phyloP scores from a whole-genome alignment of 1,140 invertebrate genomes.

The Protaetia brevitarsis region DNA sequence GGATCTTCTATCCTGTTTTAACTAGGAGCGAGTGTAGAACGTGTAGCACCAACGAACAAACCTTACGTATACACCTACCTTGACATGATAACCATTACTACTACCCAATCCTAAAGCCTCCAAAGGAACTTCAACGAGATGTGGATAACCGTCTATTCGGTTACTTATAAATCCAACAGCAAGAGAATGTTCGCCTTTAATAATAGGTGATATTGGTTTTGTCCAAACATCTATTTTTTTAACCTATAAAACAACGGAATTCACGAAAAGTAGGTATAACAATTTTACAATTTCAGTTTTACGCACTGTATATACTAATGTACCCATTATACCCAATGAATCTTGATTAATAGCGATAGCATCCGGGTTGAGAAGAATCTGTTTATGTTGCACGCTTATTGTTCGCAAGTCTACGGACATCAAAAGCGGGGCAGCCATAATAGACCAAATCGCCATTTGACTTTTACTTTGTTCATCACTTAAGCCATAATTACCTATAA shows the following conservation, averaged over 20 bases:
- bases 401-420: slow-evolving; percentile 82
- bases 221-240: slow-evolving; percentile 53
- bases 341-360: slow-evolving; percentile 84
- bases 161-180: slow-evolving; percentile 58
- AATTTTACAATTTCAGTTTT: not conserved
- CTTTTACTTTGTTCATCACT: slow-evolving; percentile 76
- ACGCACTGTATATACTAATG: slow-evolving; percentile 19
- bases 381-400: slow-evolving; percentile 68
- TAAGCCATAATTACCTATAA: slow-evolving; percentile 83
- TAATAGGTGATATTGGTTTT: slow-evolving; percentile 49
- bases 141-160: slow-evolving; percentile 59
- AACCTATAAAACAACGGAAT: slow-evolving; percentile 39
- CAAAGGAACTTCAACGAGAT: slow-evolving; percentile 53
- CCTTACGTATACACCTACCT: slow-evolving; percentile 43
- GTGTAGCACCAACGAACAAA: no score
- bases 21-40: no score
- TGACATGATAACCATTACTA: slow-evolving; percentile 48
- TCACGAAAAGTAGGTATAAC: not conserved
- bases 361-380: slow-evolving; percentile 72
- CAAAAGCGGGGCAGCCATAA: slow-evolving; percentile 83
- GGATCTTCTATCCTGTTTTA: no score
- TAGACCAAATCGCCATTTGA: slow-evolving; percentile 90
- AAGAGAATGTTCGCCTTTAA: slow-evolving; percentile 48
- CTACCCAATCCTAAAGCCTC: slow-evolving; percentile 52
- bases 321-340: slow-evolving; percentile 54